These are phyloP conservation scores for Adelges cooleyi DNA, from an alignment of 1,140 invertebrate species.

Conservation along the genomic window DNA sequence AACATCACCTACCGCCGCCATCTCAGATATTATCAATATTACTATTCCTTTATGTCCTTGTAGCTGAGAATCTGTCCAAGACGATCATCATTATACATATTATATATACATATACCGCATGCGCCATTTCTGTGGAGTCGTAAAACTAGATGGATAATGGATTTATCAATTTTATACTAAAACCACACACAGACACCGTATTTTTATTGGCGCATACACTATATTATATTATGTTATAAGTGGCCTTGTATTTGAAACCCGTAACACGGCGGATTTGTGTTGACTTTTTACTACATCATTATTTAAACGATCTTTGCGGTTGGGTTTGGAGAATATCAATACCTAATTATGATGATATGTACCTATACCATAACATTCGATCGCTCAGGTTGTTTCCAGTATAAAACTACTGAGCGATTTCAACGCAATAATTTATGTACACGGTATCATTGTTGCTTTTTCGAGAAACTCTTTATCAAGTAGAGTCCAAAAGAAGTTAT, in stretches of 20 bases:
- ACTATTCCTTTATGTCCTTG: not conserved
- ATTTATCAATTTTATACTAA: not conserved
- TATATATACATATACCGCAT: not conserved
- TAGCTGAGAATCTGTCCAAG: not conserved
- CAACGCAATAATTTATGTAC: too few species aligned
- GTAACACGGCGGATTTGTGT: not conserved
- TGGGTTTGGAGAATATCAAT: too few species aligned
- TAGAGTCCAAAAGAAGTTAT: too few species aligned
- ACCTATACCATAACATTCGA: too few species aligned
- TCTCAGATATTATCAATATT: not conserved
- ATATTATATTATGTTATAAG: not conserved
- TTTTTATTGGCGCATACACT: not conserved
- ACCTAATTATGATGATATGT: too few species aligned
- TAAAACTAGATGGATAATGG: not conserved
- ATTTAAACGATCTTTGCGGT: not conserved
- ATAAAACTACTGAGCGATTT: too few species aligned
- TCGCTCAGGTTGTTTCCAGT: too few species aligned
- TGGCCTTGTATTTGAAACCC: not conserved
- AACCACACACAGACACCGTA: not conserved
- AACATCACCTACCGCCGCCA: not conserved
- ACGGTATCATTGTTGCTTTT: too few species aligned
- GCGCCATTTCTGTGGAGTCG: not conserved
- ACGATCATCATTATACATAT: not conserved
- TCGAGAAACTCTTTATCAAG: too few species aligned
- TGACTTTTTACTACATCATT: not conserved